A percentile compares a stretch with the other conserved stretches of the same genome.
These are phyloP conservation scores for Yasuhikotakia modesta DNA, from an alignment of 2,797 vertebrate genomes.

Conservation along the genomic window DNA sequence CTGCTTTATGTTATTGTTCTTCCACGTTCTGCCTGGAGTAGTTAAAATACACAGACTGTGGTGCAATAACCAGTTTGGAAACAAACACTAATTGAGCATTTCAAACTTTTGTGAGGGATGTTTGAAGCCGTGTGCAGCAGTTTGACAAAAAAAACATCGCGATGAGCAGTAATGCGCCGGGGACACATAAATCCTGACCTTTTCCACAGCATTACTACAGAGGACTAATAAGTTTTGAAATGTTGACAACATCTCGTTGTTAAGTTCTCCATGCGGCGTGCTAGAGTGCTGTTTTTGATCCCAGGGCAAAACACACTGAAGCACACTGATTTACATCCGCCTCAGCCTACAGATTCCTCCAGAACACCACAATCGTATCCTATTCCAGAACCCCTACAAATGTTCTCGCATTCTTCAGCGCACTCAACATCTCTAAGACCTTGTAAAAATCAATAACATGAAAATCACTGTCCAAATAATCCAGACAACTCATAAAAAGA, in stretches of 20 bases:
- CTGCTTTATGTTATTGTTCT: not conserved
- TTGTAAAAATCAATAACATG: constrained; percentile 49
- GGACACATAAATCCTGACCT: constrained; percentile 21
- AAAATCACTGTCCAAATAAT: constrained; percentile 39
- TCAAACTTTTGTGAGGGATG: not conserved
- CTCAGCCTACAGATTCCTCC: constrained; percentile 20
- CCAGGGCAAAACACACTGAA: constrained; percentile 8
- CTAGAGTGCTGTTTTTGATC: constrained; percentile 7
- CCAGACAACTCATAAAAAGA: constrained; percentile 51
- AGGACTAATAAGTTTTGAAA: constrained; percentile 33
- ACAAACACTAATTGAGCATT: constrained; percentile 14
- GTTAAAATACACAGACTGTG: constrained; percentile 4
- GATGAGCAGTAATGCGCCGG: constrained; percentile 20
- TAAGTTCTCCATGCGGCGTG: not conserved
- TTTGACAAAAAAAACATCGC: not conserved
- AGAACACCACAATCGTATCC: constrained; percentile 13
- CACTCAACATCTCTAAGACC: constrained; percentile 25
- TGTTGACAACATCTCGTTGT: constrained; percentile 17
- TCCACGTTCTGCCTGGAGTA: not conserved
- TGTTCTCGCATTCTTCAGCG: constrained; percentile 36
- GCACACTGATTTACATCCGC: constrained; percentile 23
- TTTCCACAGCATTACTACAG: constrained; percentile 18
- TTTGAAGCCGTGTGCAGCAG: not conserved
- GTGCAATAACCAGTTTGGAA: constrained; percentile 6
- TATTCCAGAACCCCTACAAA: constrained; percentile 1